Evolutionary conservation across 2,888 invertebrate species (phyloP).

Genomic region (Timema podura): DNA sequence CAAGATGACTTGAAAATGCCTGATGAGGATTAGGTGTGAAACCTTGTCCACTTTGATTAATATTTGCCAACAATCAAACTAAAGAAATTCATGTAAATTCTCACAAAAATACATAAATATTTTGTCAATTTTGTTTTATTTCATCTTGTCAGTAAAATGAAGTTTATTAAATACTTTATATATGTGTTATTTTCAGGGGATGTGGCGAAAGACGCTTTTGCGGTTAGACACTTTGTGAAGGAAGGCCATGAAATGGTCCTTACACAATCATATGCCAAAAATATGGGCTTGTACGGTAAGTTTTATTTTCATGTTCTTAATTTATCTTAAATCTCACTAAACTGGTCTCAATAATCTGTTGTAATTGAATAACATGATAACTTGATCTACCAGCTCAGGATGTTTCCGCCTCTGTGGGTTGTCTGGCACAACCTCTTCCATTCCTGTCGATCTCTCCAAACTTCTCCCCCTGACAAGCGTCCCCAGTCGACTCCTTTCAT

Average conservation of each 20-base stretch:
- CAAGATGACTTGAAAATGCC: too few species aligned
- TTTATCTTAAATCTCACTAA: not conserved
- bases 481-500: too few species aligned
- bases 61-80: too few species aligned
- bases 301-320: not conserved
- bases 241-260: constrained; percentile 85
- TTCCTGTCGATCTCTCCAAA: too few species aligned
- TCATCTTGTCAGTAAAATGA: not conserved
- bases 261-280: constrained; percentile 95
- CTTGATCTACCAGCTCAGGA: too few species aligned
- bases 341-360: not conserved
- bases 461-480: too few species aligned
- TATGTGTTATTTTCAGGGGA: constrained; percentile 54
- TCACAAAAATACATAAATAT: not conserved
- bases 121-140: not conserved
- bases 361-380: too few species aligned
- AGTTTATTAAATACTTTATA: not conserved
- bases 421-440: too few species aligned
- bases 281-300: constrained; percentile 81
- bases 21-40: too few species aligned
- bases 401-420: too few species aligned
- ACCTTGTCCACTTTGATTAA: too few species aligned
- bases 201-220: constrained; percentile 80
- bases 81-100: constrained; percentile 1
- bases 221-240: constrained; percentile 79